Base-by-base conservation (phyloP, 2,888 invertebrate species). In the Dryobotodes eremita region DNA sequence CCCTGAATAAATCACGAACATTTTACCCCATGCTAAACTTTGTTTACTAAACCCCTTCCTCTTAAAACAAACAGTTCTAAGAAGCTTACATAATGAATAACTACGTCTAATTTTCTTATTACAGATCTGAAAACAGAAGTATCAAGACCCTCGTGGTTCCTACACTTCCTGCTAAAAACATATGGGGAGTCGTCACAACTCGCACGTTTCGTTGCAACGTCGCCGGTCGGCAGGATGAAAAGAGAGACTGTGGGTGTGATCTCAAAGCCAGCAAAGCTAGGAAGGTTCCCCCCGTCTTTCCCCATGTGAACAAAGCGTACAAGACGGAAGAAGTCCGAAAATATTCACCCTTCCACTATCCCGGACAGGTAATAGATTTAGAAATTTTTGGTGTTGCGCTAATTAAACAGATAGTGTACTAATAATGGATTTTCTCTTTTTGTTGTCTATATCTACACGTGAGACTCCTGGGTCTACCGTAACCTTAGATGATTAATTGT, bases 281-380 rank as follows among this genome's bases (percentile, higher is more conserved):
- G 75, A 94, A 91, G 74, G 68, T 80, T 2, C 92, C 92, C 0
- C 90, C 90, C 0, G 84, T 94, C 0, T 90, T 91, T 0, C 90
- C 88, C 2, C 96, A 95, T 74, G 93, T 88, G 0, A 77, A 71
- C 48, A 91, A 88, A 75, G 69, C 90, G 4, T 93, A 84, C 53
- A 90, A 90, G 84, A 74, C 85, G 6, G 90, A 92, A 0, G 93
- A 94, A 59, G 84, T 86, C 3, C 89, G 96, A 71, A 92, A 85
- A 72, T 96, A 95, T 79, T 96, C 96, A 1, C 96, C 96, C 2
- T 96, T 96, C 80, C 93, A 95, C 86, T 91, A 64, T 62, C 92
- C 92, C 7, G 92, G 92, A 0, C 94, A 96, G 96, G 96, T 96
- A 93, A 93, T 71, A 26, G 80, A 89, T 64, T 86, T 81, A 64